phyloP scores from a whole-genome alignment of 2,113 vertebrate genomes.

The Lethenteron camtschaticum region DNA sequence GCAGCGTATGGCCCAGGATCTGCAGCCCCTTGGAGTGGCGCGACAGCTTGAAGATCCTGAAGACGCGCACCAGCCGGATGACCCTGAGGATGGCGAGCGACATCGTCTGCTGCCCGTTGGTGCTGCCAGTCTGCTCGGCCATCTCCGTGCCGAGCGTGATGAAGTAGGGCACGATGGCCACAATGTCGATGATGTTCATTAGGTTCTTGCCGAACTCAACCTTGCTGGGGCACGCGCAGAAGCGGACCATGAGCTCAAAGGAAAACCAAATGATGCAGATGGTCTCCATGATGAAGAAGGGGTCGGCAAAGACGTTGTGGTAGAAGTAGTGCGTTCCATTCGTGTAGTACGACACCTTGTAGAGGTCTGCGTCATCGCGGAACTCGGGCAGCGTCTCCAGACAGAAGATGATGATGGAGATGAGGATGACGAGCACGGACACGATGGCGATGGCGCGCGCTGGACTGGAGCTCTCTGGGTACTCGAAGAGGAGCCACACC shows the following conservation, averaged over 20 bases:
- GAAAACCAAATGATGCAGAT: slow-evolving; percentile 99
- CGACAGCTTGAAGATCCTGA: slow-evolving; percentile 72
- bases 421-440: slow-evolving; percentile 93
- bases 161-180: slow-evolving; percentile 99
- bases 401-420: slow-evolving; percentile 96
- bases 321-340: neutral
- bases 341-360: slow-evolving; percentile 22
- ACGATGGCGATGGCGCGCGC: slow-evolving; percentile 95
- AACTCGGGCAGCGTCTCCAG: slow-evolving; percentile 83
- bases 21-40: slow-evolving; percentile 68
- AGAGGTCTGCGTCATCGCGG: slow-evolving; percentile 54
- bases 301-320: slow-evolving; percentile 55
- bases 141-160: slow-evolving; percentile 92
- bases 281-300: slow-evolving; percentile 94
- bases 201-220: slow-evolving; percentile 80
- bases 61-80: slow-evolving; percentile 49
- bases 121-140: slow-evolving; percentile 37
- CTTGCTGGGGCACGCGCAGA: slow-evolving; percentile 86
- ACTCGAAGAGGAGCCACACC: slow-evolving; percentile 93
- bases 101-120: slow-evolving; percentile 31
- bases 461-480: slow-evolving; percentile 87
- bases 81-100: slow-evolving; percentile 57
- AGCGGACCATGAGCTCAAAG: slow-evolving; percentile 84
- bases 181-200: slow-evolving; percentile 97
- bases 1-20: slow-evolving; percentile 66